Base-by-base conservation (phyloP, 2,888 invertebrate species). In the Sericinus montela region DNA sequence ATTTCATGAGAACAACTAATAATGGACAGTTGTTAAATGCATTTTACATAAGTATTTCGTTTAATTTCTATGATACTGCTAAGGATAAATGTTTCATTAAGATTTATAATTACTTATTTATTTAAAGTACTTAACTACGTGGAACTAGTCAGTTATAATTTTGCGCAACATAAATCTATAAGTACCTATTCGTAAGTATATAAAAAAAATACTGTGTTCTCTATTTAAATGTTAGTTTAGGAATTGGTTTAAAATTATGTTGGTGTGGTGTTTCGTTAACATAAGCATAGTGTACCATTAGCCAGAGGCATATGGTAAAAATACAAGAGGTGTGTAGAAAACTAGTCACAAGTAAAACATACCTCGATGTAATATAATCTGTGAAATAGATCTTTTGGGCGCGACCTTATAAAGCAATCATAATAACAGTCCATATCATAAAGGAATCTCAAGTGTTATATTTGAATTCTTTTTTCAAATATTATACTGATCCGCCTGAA, bases 81-180 rank as follows among this genome's bases (percentile, higher is more conserved):
- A 87, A 87, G 86, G 77, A 80, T 85, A 86, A 84, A 87, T 83
- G 78, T 82, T 83, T 80, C 75, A 75, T 75, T 85, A 86, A 81
- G 73, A 76, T 79, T 73, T 75, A 81, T 80, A 76, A 72, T 79
- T 80, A 84, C 85, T 87, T 88, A 84, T 86, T 87, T 88, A 86
- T 86, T 87, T 77, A 80, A 88, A 80, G 87, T 89, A 89, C 89
- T 89, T 89, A 89, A 85, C 77, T 85, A 86, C 81, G 86, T 81
- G 80, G 78, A 84, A 88, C 89, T 89, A 89, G 89, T 89, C 89
- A 89, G 83, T 84, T 87, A 84, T 84, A 78, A 80, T 80, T 88
- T 89, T 89, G 88, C 85, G 87, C 87, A 87, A 89, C 82, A 80
- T 81, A 84, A 83, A 78, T 75, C 73, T 76, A 74, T 82, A 84